Percentiles rank a stretch among this genome's conserved stretches.
These are phyloP conservation scores for Amphibalanus amphitrite DNA, from an alignment of 1,140 invertebrate species.

Conservation along the genomic window DNA sequence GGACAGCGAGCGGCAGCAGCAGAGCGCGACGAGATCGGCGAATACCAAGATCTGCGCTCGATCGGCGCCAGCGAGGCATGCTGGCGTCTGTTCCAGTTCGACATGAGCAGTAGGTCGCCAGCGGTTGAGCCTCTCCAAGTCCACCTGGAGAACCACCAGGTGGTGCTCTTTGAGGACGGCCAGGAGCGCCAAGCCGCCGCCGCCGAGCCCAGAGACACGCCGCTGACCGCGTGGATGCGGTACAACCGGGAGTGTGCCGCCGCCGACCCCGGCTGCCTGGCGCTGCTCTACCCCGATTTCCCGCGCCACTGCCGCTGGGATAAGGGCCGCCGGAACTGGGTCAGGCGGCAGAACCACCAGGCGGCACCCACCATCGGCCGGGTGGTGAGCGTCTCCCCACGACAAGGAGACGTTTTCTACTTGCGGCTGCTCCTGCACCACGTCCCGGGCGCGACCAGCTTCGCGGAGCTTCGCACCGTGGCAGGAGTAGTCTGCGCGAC, in stretches of 20 bases:
- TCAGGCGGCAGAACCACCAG: too few species aligned
- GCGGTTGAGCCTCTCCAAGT: neutral
- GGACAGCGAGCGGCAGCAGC: too few species aligned
- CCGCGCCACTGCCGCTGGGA: neutral
- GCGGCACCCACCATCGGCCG: too few species aligned
- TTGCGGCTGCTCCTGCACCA: too few species aligned
- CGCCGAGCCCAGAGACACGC: neutral
- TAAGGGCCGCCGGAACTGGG: neutral
- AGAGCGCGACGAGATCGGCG: neutral
- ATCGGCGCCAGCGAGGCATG: neutral
- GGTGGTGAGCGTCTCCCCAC: too few species aligned
- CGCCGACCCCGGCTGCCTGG: too few species aligned
- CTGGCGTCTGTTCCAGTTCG: neutral
- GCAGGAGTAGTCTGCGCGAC: too few species aligned
- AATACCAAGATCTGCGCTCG: neutral
- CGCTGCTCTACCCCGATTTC: slow-evolving; percentile 15
- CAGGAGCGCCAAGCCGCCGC: neutral
- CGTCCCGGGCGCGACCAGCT: too few species aligned
- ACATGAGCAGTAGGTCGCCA: neutral
- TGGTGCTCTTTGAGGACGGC: neutral
- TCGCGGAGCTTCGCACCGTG: too few species aligned
- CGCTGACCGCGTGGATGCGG: neutral
- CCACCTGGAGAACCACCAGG: neutral
- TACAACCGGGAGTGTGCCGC: neutral
- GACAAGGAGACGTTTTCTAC: too few species aligned